Evolutionary conservation across 1,140 invertebrate species (phyloP), one percentile per base, ranked within the genome.

Genomic region (Anadara kagoshimensis): DNA sequence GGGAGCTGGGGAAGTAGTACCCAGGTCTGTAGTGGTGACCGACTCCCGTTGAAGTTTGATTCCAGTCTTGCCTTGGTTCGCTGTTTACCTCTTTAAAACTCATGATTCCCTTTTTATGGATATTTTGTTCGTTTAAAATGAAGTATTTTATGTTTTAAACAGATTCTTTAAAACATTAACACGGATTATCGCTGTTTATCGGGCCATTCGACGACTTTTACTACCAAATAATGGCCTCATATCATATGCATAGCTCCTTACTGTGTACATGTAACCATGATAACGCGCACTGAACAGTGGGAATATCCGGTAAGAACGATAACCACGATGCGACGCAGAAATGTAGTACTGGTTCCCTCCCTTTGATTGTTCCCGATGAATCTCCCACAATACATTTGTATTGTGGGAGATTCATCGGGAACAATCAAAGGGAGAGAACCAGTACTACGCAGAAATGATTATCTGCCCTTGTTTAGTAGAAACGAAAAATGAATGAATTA

Each of bases 11-110:
- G 78, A 89, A 89, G 67, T 87, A 88, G 75, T 88, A 89, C 14
- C 88, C 87, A 47, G 87, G 87, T 59, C 87, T 67, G 67, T 85
- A 85, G 58, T 89, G 87, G 76, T 89, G 88, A 45, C 86, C 88
- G 29, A 89, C 87, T 24, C 86, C 87, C 45, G 87, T 85, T 57
- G 85, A 88, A 36, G 88, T 89, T 57, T 84, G 83, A 63, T 86
- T 79, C 84, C 84, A 86, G 68, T 87, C 85, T 53, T 86, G 82
- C 44, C 85, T 71, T 22, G 73, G 72, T 20, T 84, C 73, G 26
- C 74, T 72, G 26, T 84, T 83, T 29, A 83, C 67, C 54, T 85
- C 85, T 64, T 85, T 80, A 68, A 81, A 81, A 62, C 77, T 75
- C 54, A 75, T 73, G 54, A 71, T 78, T 57, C 1, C 24, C 29